phyloP scores from a whole-genome alignment of 2,113 vertebrate species.

The Colius striatus region DNA sequence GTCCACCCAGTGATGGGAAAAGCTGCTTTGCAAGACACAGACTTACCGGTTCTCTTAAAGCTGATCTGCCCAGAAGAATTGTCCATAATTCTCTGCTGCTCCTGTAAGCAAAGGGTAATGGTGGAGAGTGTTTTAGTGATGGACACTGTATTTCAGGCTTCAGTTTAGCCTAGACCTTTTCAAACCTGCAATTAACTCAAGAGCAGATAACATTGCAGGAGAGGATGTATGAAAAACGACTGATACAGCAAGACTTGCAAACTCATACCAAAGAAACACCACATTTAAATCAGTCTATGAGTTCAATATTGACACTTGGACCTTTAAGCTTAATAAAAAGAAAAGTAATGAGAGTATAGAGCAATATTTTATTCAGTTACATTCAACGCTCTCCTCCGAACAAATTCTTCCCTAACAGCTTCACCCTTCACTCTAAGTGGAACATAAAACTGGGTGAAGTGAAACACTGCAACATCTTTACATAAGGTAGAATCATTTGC shows the following conservation, averaged over 20 bases:
- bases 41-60: slow-evolving; percentile 92
- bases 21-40: background rate
- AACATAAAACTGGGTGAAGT: background rate
- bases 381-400: background rate
- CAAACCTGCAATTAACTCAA: background rate
- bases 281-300: background rate
- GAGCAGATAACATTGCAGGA: background rate
- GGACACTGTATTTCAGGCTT: background rate
- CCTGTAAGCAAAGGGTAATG: slow-evolving; percentile 71
- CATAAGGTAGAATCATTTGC: background rate
- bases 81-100: slow-evolving; percentile 96
- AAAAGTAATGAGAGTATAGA: background rate
- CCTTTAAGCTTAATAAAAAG: background rate
- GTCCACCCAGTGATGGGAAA: background rate
- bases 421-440: background rate
- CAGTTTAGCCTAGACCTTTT: background rate
- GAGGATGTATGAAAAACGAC: fast-evolving
- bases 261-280: background rate
- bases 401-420: background rate
- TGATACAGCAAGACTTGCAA: background rate
- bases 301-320: background rate
- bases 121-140: background rate
- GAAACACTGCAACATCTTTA: background rate
- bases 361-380: background rate
- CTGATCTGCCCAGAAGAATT: slow-evolving; percentile 92